Evolutionary conservation across 2,888 invertebrate species (phyloP), one percentile per base, ranked within the genome.

Genomic region (Campaea margaritaria): DNA sequence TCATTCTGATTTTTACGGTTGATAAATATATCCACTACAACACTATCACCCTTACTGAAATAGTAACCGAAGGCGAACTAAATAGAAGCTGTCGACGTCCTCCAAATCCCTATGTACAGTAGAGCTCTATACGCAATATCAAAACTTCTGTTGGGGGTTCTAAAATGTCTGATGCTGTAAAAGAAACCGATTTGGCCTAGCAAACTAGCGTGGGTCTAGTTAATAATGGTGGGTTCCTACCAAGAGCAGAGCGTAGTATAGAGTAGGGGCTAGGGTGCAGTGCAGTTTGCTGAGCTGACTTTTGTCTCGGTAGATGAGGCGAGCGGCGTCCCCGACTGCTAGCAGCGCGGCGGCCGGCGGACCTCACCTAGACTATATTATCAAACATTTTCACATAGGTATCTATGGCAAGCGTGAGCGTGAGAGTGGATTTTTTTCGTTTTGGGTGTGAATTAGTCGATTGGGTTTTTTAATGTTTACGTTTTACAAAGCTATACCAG

Each of bases 381-480:
- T 85, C 89, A 88, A 89, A 91, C 87, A 88, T 90, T 91, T 91
- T 90, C 90, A 90, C 91, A 91, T 93, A 91, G 91, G 92, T 93
- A 92, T 92, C 93, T 93, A 92, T 92, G 88, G 89, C 91, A 91
- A 93, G 93, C 86, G 93, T 93, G 92, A 91, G 93, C 91, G 93
- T 93, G 93, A 91, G 93, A 92, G 93, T 93, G 93, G 86, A 91
- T 90, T 92, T 91, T 86, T 88, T 91, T 89, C 89, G 89, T 91
- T 91, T 92, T 89, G 92, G 91, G 91, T 91, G 91, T 92, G 91
- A 91, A 88, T 91, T 92, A 92, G 92, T 90, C 92, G 90, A 92
- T 92, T 92, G 92, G 91, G 91, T 91, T 91, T 88, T 89, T 92
- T 89, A 88, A 91, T 91, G 91, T 92, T 91, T 92, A 87, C 90